Evolutionary conservation across 1,140 invertebrate genomes (phyloP), one percentile per base, ranked within the genome.

Genomic region (Armadillidium nasatum): DNA sequence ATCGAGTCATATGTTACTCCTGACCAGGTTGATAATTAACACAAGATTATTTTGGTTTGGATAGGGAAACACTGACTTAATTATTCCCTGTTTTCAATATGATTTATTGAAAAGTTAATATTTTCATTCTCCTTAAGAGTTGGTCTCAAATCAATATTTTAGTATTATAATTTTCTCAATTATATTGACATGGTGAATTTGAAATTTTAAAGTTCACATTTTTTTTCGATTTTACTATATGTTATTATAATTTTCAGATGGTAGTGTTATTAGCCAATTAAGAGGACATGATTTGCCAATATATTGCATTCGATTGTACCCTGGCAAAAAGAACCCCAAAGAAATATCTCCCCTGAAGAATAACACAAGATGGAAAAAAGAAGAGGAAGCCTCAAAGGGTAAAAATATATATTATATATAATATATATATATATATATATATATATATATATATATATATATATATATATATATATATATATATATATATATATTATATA

Each of bases 271-370:
- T 7, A 74, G 33, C 10, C 71, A 78, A 13, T 68, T 78, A 11
- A 50, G 72, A 7, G 79, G 79, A 4, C 79, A 80, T 44, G 77
- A 80, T 22, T 44, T n/a, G 13, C 50, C 50, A 10, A 54, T 80
- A 7, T 80, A 80, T 72, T 78, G 74, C 68, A 13, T 80, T 33
- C 60, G 50, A 11, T 80, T 76, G 79, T 80, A 78, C 50, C n/a
- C 54, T n/a, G 74, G 68, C 9, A 68, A 72, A 11, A 70, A 23
- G 0, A 78, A 22, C 54, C 79, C 79, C 54, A 73, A 60, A 60
- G 50, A 77, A n/a, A 21, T 50, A 0, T 21, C 45, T 11, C 69
- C 72, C n/a, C 23, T 60, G 6, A 10, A 7, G 9, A 68, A 15
- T n/a, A 74, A 44, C 72, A 74, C 71, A n/a, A 44, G 71, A 50